Evolutionary conservation across 2,797 vertebrate genomes (phyloP).

Genomic region (Zenarchopterus dispar): DNA sequence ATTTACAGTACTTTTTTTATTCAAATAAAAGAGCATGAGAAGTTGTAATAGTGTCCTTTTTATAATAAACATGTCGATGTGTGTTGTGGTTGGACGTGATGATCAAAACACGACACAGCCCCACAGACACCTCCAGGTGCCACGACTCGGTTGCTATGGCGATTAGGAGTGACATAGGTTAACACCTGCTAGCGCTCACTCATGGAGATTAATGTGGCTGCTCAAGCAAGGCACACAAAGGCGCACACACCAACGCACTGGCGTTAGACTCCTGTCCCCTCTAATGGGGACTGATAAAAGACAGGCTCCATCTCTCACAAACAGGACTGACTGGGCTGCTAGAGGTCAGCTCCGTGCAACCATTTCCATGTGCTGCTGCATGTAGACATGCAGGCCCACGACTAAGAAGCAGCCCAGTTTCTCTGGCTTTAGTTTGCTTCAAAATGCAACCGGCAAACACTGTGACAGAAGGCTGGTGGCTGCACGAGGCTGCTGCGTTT

Average conservation of each 20-base stretch:
- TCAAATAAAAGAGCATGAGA: neutral
- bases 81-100: constrained; percentile 13
- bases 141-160: constrained; percentile 80
- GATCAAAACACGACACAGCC: constrained; percentile 63
- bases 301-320: constrained; percentile 81
- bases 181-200: constrained; percentile 85
- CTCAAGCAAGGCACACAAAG: constrained; percentile 59
- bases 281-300: constrained; percentile 87
- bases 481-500: constrained; percentile 28
- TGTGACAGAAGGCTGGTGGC: constrained; percentile 56
- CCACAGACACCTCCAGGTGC: constrained; percentile 80
- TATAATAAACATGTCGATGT: constrained; percentile 1
- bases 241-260: constrained; percentile 56
- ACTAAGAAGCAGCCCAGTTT: constrained; percentile 49
- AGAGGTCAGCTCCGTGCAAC: constrained; percentile 69
- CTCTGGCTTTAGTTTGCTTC: constrained; percentile 30
- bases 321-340: constrained; percentile 61
- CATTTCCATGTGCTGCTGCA: constrained; percentile 71
- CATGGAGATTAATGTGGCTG: constrained; percentile 85
- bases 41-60: neutral
- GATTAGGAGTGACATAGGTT: constrained; percentile 82
- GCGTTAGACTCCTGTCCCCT: constrained; percentile 70
- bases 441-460: constrained; percentile 16
- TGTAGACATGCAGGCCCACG: constrained; percentile 64
- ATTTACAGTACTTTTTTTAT: neutral